phyloP scores from a whole-genome alignment of 2,888 invertebrate species.

The Linnaemya vulpina region DNA sequence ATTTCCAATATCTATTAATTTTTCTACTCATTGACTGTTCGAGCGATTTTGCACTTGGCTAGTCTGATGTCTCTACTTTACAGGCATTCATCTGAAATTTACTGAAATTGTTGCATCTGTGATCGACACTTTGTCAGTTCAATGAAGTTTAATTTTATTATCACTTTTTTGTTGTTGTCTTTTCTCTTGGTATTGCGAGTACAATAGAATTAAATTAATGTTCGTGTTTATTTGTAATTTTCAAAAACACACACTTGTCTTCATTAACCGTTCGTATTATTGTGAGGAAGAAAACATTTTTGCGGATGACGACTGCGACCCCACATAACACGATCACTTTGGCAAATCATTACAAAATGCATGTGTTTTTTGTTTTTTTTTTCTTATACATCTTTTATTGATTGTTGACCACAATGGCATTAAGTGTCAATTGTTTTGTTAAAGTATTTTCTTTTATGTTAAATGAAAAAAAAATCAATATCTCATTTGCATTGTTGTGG shows the following conservation, averaged over 20 bases:
- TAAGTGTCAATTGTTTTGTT: conserved; percentile 71
- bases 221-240: conserved; percentile 67
- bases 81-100: conserved; percentile 39
- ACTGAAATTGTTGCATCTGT: conserved; percentile 59
- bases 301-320: conserved; percentile 28
- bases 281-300: conserved; percentile 31
- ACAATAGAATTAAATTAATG: conserved; percentile 68
- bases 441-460: background rate
- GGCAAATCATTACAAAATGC: conserved; percentile 46
- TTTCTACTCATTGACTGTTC: background rate
- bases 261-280: conserved; percentile 46
- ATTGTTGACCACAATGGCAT: conserved; percentile 65
- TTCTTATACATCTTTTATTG: conserved; percentile 2
- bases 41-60: background rate
- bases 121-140: conserved; percentile 69
- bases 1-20: conserved; percentile 31
- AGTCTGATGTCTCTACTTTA: background rate
- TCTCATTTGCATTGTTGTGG: conserved; percentile 30
- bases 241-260: conserved; percentile 67
- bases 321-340: conserved; percentile 59
- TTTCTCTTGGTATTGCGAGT: background rate
- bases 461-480: background rate
- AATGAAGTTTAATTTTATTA: conserved; percentile 48
- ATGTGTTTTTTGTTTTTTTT: conserved; percentile 11
- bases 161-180: conserved; percentile 8